A percentile compares a stretch with the other conserved stretches of the same genome.
These are phyloP conservation scores for Clitarchus hookeri DNA, from an alignment of 2,888 invertebrate species.

Conservation along the genomic window DNA sequence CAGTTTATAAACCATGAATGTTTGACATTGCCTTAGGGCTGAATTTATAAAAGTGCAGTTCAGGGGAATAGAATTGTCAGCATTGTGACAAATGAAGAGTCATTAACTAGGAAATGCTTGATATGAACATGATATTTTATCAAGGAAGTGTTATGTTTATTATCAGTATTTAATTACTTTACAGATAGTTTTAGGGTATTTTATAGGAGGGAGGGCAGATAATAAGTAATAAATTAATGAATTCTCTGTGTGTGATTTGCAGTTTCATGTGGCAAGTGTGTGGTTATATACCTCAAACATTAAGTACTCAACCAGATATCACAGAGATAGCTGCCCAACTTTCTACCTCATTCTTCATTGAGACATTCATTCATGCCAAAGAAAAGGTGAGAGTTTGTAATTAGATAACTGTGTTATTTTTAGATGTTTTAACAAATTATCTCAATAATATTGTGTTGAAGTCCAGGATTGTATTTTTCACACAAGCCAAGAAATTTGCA, in stretches of 20 bases:
- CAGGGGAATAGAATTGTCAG: no score
- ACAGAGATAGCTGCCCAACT: conserved; percentile 85
- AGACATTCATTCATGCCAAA: conserved; percentile 95
- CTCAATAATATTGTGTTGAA: background rate
- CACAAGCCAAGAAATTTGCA: no score
- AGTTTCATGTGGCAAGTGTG: conserved; percentile 98
- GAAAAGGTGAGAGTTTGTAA: conserved; percentile 72
- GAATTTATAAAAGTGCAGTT: no score
- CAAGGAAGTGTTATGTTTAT: background rate
- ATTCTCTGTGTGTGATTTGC: conserved; percentile 45
- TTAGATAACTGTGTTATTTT: background rate
- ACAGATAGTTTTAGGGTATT: background rate
- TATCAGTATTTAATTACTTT: background rate
- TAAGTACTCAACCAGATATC: conserved; percentile 77
- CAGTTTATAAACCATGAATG: no score
- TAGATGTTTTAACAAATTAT: background rate
- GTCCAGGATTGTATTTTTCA: no score
- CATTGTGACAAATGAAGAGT: no score
- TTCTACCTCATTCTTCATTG: conserved; percentile 92
- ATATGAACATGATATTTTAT: no score
- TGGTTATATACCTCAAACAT: conserved; percentile 88
- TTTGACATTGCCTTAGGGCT: no score
- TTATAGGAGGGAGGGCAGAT: background rate
- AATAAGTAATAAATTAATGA: background rate
- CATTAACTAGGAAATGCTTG: no score